Evolutionary conservation across 1,140 invertebrate species (phyloP).

Genomic region (Eriosoma lanigerum): DNA sequence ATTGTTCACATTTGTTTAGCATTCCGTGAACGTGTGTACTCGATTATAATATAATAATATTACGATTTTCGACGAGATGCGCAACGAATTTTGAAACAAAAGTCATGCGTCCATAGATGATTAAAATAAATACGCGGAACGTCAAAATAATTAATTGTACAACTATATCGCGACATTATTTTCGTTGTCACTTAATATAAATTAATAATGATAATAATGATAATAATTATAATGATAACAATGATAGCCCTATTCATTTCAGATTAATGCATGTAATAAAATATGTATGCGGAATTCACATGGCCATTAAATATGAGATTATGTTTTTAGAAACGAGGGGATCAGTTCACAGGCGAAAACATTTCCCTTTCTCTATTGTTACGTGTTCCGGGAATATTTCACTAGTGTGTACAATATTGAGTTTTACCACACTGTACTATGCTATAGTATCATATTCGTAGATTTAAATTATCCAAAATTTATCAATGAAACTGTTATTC

Average conservation of each 20-base stretch:
- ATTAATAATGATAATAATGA: background rate
- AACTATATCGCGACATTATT: background rate
- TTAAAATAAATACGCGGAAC: background rate
- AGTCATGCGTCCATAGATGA: background rate
- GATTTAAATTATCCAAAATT: background rate
- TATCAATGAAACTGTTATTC: background rate
- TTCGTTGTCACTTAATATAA: slow-evolving; percentile 11
- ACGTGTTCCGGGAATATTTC: background rate
- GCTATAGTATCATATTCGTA: background rate
- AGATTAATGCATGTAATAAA: slow-evolving; percentile 28
- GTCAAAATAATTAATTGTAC: slow-evolving; percentile 21
- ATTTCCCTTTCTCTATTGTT: background rate
- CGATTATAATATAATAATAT: too few relatives aligned
- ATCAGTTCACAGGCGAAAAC: slow-evolving; percentile 11
- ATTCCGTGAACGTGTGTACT: too few relatives aligned
- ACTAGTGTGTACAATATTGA: background rate
- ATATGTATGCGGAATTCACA: slow-evolving; percentile 24
- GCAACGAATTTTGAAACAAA: background rate
- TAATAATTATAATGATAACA: slow-evolving; percentile 38
- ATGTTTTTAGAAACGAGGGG: slow-evolving; percentile 27
- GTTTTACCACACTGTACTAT: too few relatives aligned
- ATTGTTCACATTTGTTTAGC: too few relatives aligned
- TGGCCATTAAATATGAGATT: slow-evolving; percentile 13
- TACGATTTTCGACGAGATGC: background rate
- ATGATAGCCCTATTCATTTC: slow-evolving; percentile 22